Evolutionary conservation across 2,888 invertebrate species (phyloP).

Genomic region (Galeruca laticollis): DNA sequence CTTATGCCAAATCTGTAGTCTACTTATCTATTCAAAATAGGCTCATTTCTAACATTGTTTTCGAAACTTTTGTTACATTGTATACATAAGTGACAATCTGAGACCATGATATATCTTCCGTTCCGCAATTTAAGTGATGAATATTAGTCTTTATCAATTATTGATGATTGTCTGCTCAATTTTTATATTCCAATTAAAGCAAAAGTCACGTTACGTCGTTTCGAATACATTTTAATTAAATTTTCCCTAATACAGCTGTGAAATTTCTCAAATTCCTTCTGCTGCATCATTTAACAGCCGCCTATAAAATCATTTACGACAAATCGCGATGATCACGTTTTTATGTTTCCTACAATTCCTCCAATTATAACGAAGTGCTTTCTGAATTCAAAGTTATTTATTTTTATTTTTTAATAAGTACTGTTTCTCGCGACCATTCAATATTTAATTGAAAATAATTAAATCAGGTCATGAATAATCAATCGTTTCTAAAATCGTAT

Average conservation of each 20-base stretch:
- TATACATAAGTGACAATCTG: no score
- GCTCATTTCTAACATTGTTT: no score
- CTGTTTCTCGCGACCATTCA: background rate
- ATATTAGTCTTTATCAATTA: background rate
- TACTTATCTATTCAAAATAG: no score
- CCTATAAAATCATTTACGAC: conserved; percentile 28
- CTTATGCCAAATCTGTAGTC: no score
- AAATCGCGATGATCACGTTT: conserved; percentile 32
- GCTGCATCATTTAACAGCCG: conserved; percentile 25
- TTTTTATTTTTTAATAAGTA: conserved; percentile 7
- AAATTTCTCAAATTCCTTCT: conserved; percentile 27
- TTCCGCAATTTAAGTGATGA: background rate
- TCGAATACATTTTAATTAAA: conserved; percentile 31
- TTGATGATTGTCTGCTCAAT: background rate
- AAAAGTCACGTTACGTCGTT: conserved; percentile 25
- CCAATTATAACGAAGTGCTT: conserved; percentile 27
- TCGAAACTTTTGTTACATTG: no score
- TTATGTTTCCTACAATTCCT: conserved; percentile 34
- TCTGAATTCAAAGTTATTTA: conserved; percentile 14
- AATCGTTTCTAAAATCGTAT: background rate
- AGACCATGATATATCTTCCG: no score
- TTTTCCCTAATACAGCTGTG: conserved; percentile 28
- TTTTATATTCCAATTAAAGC: conserved; percentile 25
- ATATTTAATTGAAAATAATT: background rate
- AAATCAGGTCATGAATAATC: background rate